Evolutionary conservation across 2,888 invertebrate species (phyloP).

Genomic region (Drosophila mimetica): DNA sequence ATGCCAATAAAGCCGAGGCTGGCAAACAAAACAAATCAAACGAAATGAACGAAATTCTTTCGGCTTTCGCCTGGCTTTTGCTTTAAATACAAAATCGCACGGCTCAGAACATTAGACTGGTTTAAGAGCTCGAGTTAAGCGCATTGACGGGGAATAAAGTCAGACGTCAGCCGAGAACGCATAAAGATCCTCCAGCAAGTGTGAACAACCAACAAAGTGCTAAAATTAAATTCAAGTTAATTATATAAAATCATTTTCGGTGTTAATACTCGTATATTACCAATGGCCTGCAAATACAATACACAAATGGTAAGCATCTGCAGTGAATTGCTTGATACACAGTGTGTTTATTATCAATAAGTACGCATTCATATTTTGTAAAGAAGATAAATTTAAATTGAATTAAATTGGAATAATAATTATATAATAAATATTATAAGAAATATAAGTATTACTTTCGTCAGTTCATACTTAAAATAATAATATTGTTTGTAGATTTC

Average conservation of each 20-base stretch:
- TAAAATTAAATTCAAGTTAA: slow-evolving; percentile 22
- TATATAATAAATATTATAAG: too few relatives aligned
- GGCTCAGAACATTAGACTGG: slow-evolving; percentile 73
- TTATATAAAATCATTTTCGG: slow-evolving; percentile 19
- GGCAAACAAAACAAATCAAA: slow-evolving; percentile 38
- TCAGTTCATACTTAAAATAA: too few relatives aligned
- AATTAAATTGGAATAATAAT: not conserved
- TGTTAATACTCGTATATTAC: not conserved
- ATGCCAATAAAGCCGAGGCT: slow-evolving; percentile 17
- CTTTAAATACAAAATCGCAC: slow-evolving; percentile 74
- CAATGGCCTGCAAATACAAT: slow-evolving; percentile 39
- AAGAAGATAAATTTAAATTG: not conserved
- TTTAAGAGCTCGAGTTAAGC: slow-evolving; percentile 68
- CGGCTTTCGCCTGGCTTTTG: slow-evolving; percentile 52
- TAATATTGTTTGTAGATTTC: too few relatives aligned
- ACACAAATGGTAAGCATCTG: slow-evolving; percentile 54
- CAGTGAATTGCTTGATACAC: not conserved
- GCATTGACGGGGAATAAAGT: slow-evolving; percentile 25
- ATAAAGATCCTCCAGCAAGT: slow-evolving; percentile 17
- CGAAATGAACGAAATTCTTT: slow-evolving; percentile 49
- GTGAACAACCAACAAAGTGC: slow-evolving; percentile 26
- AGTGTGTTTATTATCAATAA: not conserved
- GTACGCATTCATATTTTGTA: not conserved
- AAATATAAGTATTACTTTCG: too few relatives aligned
- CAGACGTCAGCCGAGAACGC: slow-evolving; percentile 15